phyloP scores from a whole-genome alignment of 1,140 invertebrate genomes.

The Gryllus bimaculatus region DNA sequence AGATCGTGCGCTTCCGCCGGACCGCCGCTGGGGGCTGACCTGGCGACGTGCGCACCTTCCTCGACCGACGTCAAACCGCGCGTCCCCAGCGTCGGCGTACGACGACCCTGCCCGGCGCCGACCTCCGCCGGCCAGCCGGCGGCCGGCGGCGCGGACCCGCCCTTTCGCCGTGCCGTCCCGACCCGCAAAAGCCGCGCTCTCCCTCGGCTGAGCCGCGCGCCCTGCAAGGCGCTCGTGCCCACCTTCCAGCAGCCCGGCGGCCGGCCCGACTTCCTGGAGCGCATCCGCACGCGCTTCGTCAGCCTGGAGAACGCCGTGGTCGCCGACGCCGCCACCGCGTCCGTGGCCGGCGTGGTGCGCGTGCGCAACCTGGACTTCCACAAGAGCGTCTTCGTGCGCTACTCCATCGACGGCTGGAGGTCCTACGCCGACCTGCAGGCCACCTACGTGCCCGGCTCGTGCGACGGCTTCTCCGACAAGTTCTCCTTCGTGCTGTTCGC shows the following conservation, averaged over 20 bases:
- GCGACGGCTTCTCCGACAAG: conserved; percentile 86
- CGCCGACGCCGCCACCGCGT: conserved; percentile 55
- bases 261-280: conserved; percentile 64
- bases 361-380: conserved; percentile 86
- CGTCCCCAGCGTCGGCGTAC: conserved; percentile 75
- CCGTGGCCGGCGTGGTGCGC: conserved; percentile 75
- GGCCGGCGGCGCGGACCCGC: no score
- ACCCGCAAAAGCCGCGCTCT: no score
- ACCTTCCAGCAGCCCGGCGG: conserved; percentile 76
- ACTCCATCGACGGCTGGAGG: conserved; percentile 77
- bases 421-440: conserved; percentile 73
- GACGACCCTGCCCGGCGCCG: conserved; percentile 54
- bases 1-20: conserved; percentile 94
- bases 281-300: conserved; percentile 59
- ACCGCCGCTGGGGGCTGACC: conserved; percentile 81
- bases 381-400: conserved; percentile 80
- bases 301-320: conserved; percentile 77
- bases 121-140: conserved; percentile 26
- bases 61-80: conserved; percentile 83
- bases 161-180: background rate
- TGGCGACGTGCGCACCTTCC: conserved; percentile 80
- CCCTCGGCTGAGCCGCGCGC: background rate
- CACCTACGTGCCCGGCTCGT: conserved; percentile 76
- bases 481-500: conserved; percentile 66
- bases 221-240: conserved; percentile 48